Percentiles rank a stretch among this genome's conserved stretches.
These are phyloP conservation scores for Galaxea fascicularis DNA, from an alignment of 92 coral and sea anemone species.

Conservation along the genomic window DNA sequence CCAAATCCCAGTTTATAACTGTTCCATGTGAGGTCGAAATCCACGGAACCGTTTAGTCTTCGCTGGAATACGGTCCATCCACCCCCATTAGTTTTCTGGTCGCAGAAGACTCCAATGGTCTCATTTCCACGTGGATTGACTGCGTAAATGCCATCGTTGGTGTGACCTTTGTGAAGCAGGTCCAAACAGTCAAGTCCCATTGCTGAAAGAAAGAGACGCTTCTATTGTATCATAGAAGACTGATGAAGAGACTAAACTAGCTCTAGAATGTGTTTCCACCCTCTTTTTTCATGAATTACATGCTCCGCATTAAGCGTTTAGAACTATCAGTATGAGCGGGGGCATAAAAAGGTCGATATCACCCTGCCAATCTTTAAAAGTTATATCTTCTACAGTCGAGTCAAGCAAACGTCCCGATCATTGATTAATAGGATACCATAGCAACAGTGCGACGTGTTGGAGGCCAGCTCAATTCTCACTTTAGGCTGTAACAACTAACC, in stretches of 20 bases:
- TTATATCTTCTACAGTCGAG: no score
- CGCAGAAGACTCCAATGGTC: conserved; percentile 52
- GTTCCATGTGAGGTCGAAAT: conserved; percentile 56
- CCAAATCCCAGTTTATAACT: conserved; percentile 74
- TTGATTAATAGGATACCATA: no score
- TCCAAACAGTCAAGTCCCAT: conserved; percentile 72
- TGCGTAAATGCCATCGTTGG: conserved; percentile 40
- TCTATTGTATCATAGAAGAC: no score
- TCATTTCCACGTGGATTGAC: conserved; percentile 51
- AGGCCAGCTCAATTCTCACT: no score
- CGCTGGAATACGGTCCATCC: conserved; percentile 75
- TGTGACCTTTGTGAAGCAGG: conserved; percentile 68
- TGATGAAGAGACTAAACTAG: no score
- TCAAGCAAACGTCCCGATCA: no score
- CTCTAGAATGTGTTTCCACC: background rate
- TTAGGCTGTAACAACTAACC: no score
- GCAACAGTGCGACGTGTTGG: no score
- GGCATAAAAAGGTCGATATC: no score
- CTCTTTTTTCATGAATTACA: background rate
- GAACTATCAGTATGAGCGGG: no score
- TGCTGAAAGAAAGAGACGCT: background rate
- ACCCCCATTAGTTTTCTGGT: conserved; percentile 78
- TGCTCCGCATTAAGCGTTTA: background rate
- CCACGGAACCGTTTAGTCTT: conserved; percentile 59
- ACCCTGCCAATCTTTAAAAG: no score